Conservation (phyloP, 2,888 invertebrate species). For the Patella depressa region DNA sequence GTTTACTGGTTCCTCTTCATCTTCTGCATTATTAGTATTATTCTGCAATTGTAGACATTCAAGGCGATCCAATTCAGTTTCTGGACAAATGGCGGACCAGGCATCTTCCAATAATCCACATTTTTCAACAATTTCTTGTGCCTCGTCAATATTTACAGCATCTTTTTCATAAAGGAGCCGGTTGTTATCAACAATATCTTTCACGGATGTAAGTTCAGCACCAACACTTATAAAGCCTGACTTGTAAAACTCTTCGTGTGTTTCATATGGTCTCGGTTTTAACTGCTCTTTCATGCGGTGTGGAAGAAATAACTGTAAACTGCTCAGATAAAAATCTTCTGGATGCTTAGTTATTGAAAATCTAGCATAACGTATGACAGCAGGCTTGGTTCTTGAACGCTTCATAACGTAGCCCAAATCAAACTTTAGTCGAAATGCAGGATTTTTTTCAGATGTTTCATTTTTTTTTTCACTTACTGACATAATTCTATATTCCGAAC, state of each 20-base stretch:
- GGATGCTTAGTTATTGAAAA: background rate
- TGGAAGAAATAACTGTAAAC: constrained; percentile 15
- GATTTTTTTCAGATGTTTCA: constrained; percentile 1
- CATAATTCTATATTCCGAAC: constrained; percentile 22
- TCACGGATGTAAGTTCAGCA: background rate
- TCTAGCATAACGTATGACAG: constrained; percentile 6
- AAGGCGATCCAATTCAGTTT: constrained; percentile 8
- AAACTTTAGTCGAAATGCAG: background rate
- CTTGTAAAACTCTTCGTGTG: constrained; percentile 3
- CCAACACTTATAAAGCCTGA: background rate
- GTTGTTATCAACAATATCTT: background rate
- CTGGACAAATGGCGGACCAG: constrained; percentile 13
- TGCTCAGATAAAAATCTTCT: constrained; percentile 13
- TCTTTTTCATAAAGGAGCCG: background rate
- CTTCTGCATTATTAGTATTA: background rate
- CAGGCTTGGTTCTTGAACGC: background rate
- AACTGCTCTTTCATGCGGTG: background rate
- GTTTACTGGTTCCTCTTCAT: background rate
- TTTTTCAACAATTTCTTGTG: background rate
- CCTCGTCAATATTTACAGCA: background rate
- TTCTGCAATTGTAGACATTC: background rate
- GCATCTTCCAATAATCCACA: constrained; percentile 1
- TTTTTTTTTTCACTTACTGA: constrained; percentile 14
- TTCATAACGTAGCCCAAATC: constrained; percentile 8
- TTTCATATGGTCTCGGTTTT: constrained; percentile 2